A percentile compares a stretch with the other conserved stretches of the same genome.
These are phyloP conservation scores for Anguilla japonica DNA, from an alignment of 2,113 vertebrate genomes.

Conservation along the genomic window DNA sequence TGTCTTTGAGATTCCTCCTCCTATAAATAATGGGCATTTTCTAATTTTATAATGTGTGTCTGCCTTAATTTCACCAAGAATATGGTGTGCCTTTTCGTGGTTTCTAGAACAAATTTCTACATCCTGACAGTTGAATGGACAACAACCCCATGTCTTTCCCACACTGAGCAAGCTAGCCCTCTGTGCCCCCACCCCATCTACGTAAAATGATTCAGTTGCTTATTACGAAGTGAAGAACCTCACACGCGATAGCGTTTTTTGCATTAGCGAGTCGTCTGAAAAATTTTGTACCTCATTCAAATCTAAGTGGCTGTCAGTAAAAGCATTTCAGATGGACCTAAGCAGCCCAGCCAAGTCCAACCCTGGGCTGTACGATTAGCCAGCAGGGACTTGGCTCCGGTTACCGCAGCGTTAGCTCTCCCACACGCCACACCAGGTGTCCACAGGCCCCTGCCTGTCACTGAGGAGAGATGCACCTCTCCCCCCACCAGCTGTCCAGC, in stretches of 20 bases:
- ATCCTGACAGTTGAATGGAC: not conserved
- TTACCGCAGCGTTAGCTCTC: too few relatives aligned
- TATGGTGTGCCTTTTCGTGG: not conserved
- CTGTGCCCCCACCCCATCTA: not conserved
- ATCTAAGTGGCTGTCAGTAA: not conserved
- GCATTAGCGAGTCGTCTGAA: not conserved
- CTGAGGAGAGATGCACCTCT: slow-evolving; percentile 20
- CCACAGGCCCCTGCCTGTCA: not conserved
- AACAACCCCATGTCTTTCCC: not conserved
- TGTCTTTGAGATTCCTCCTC: not conserved
- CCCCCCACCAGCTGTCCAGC: not conserved
- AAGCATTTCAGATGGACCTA: too few relatives aligned
- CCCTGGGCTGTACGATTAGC: not conserved
- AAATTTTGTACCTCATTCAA: not conserved
- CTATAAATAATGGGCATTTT: not conserved
- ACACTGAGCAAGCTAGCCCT: not conserved
- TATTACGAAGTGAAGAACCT: not conserved
- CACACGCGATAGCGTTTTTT: not conserved
- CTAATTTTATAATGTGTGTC: not conserved
- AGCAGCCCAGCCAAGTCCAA: too few relatives aligned
- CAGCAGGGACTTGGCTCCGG: not conserved
- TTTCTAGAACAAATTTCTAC: not conserved
- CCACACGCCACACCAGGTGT: too few relatives aligned
- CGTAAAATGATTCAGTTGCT: not conserved
- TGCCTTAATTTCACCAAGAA: not conserved